Evolutionary conservation across 2,113 vertebrate species (phyloP).

Genomic region (Microtus richardsoni): DNA sequence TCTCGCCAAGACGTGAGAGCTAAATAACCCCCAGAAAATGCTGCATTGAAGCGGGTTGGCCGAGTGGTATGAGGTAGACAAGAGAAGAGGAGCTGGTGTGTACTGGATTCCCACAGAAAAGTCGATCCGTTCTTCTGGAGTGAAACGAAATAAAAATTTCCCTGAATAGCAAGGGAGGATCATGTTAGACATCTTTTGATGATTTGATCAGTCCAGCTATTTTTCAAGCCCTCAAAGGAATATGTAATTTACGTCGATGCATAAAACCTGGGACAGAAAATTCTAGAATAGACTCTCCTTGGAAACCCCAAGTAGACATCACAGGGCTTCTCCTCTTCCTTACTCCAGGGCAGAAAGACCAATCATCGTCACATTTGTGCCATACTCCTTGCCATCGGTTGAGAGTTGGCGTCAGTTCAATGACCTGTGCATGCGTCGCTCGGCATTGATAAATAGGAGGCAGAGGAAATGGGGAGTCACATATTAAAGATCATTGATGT

Average conservation of each 20-base stretch:
- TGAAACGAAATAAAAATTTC: conserved; percentile 25
- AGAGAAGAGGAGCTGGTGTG: neutral
- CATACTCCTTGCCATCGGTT: neutral
- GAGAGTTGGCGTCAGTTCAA: neutral
- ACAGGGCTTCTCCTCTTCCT: neutral
- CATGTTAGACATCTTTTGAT: neutral
- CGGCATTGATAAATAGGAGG: neutral
- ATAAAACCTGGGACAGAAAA: conserved; percentile 34
- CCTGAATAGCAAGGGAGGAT: neutral
- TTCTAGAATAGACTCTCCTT: conserved; percentile 35
- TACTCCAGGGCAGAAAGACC: conserved; percentile 2
- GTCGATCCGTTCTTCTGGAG: conserved; percentile 16
- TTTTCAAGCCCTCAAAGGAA: neutral
- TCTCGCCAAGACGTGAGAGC: neutral
- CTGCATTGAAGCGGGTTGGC: conserved; percentile 59
- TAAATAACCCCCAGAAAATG: conserved; percentile 49
- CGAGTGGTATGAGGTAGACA: conserved; percentile 9
- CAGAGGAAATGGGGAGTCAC: neutral
- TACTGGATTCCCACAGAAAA: conserved; percentile 30
- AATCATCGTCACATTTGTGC: neutral
- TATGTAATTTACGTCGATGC: neutral
- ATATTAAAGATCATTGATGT: neutral
- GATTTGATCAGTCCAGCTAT: neutral
- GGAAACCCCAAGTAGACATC: conserved; percentile 25
- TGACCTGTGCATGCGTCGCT: neutral